Conservation (phyloP, 2,797 vertebrate species). For the Neostethus bicornis region DNA sequence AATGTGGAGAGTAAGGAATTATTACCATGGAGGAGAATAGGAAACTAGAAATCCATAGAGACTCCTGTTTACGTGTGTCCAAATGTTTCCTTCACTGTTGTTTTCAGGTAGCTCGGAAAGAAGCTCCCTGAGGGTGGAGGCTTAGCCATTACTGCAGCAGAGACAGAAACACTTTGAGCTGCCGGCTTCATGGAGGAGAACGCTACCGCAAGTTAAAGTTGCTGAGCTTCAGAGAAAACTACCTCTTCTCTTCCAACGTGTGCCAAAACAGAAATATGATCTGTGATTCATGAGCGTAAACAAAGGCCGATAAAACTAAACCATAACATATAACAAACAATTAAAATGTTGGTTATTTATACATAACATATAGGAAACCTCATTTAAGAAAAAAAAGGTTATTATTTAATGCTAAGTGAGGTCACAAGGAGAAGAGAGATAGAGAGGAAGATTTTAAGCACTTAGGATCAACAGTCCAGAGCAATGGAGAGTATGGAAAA, state of each 20-base stretch:
- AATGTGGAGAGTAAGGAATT: slow-evolving; percentile 13
- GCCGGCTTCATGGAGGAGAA: slow-evolving; percentile 47
- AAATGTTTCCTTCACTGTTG: slow-evolving; percentile 56
- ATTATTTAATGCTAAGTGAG: too few relatives aligned
- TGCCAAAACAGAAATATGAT: slow-evolving; percentile 22
- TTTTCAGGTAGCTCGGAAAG: slow-evolving; percentile 54
- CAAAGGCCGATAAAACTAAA: slow-evolving; percentile 1
- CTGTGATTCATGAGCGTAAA: slow-evolving; percentile 3
- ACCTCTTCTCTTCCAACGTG: slow-evolving; percentile 23
- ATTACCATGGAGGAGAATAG: slow-evolving; percentile 18
- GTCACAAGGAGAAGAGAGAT: too few relatives aligned
- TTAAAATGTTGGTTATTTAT: too few relatives aligned
- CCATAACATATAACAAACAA: slow-evolving; percentile 10
- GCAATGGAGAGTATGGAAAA: too few relatives aligned
- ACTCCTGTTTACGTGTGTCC: slow-evolving; percentile 42
- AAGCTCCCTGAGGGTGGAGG: slow-evolving; percentile 57
- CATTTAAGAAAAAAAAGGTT: too few relatives aligned
- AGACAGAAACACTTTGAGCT: slow-evolving; percentile 51
- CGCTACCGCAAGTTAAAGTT: slow-evolving; percentile 38
- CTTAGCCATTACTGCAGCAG: slow-evolving; percentile 55
- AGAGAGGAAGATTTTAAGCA: too few relatives aligned
- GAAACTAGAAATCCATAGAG: slow-evolving; percentile 33
- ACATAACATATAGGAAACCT: too few relatives aligned
- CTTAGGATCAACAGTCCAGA: too few relatives aligned
- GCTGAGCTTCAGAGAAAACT: slow-evolving; percentile 40